Evolutionary conservation across 2,113 vertebrate species (phyloP), one percentile per base, ranked within the genome.

Genomic region (Stegostoma tigrinum): DNA sequence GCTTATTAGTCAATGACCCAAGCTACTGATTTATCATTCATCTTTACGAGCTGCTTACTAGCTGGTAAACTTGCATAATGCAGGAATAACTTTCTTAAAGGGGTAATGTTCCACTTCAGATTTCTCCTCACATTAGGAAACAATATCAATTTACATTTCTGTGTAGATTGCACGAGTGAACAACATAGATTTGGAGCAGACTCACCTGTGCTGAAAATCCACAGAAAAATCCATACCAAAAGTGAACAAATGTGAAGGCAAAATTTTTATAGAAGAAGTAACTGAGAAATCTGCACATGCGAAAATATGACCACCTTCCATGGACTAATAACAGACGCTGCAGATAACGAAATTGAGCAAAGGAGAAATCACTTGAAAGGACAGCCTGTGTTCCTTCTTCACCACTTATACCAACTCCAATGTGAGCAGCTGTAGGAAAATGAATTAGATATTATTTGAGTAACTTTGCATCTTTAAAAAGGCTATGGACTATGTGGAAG

Each of bases 261-360:
- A 99, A 99, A 97, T 99, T 99, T 97, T 99, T 99, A 96, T 99
- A 99, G 97, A 99, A 99, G 96, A 99, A 99, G 96, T 99, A 99
- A 55, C 97, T 96, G n/a, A 99, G 98, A 96, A 99, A 99, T 96
- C 98, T 99, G 98, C 98, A 99, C 98, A 99, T 99, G 97, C 99
- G 98, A 75, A 98, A 97, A 96, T 99, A 99, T 27, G 99, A 99
- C 99, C 99, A 99, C 85, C 98, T 98, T 0, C 99, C 99, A 0
- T 99, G 99, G 61, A 99, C 98, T 96, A 99, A 96, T 96, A 99
- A 98, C 96, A 99, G 98, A 96, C 98, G 99, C 97, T 98, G 98
- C 38, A 99, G 98, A 96, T 98, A 99, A 12, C 97, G 98, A 97
- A 99, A 99, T 98, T 99, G 99, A 0, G 98, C 98, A 0, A 99